Base-by-base conservation (phyloP, 2,113 vertebrate genomes). In the Gasterosteus aculeatus region DNA sequence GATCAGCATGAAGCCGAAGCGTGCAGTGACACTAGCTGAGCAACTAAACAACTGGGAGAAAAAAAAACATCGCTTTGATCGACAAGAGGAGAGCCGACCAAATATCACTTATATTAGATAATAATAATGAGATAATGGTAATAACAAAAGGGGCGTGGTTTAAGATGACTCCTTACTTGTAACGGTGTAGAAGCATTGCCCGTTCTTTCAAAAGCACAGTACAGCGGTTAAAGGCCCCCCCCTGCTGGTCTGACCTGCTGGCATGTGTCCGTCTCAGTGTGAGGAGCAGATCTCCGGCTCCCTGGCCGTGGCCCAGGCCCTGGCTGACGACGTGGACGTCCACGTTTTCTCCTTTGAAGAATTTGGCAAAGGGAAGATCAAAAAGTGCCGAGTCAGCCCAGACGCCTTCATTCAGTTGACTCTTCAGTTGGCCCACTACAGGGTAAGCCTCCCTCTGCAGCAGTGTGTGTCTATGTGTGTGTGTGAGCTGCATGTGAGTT, bases 381-480 rank as follows among this genome's bases (percentile, higher is more conserved):
- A 99, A 88, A 98, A 93, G 86, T 92, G 94, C 42, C 92, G 93
- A 72, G 96, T 96, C 29, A 99, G 97, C 70, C 98, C 98, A 0
- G 97, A 99, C 15, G 97, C 95, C 72, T 98, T 98, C 18, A 91
- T 99, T 57, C 98, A 99, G 67, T 92, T 98, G 15, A 94, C 95
- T 4, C 94, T 99, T 69, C 98, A 99, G 93, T 92, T 99, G 70
- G 97, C 98, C 14, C 95, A 98, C 80, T 98, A 95, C 72, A 95
- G 95, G 95, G 98, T 99, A 83, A 93, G 85, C 12, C 38, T 35
- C 59, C 18, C n/a, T 11, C 46, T 51, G 29, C 69, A 16, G 63
- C 0, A 5, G n/a, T 26, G n/a, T 41, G 59, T 18, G 3, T 58
- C 15, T 59, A 15, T 19, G 38, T 47, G 46, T 47, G 46, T 14